A percentile compares a stretch with the other conserved stretches of the same genome.
Evolutionary conservation across 2,113 vertebrate genomes (phyloP).

Genomic region (Chaetodon auriga): DNA sequence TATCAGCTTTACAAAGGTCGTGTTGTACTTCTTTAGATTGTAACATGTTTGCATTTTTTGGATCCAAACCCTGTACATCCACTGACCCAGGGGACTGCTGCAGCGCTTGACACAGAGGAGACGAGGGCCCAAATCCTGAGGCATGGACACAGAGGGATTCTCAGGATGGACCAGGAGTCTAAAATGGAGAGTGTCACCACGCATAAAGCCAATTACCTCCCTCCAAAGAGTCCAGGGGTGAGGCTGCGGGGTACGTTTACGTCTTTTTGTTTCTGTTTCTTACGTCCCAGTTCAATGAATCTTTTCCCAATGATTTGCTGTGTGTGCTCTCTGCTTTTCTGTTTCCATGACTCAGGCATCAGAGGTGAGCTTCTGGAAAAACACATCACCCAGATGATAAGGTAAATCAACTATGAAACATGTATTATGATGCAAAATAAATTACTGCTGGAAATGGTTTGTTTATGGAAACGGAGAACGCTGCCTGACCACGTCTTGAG

Average conservation of each 20-base stretch:
- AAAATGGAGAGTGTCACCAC: constrained; percentile 73
- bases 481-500: constrained; percentile 15
- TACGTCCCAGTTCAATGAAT: background rate
- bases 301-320: background rate
- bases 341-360: constrained; percentile 65
- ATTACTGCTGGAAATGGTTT: constrained; percentile 27
- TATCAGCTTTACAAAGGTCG: background rate
- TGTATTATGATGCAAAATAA: constrained; percentile 30
- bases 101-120: constrained; percentile 37
- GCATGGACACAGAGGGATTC: constrained; percentile 71
- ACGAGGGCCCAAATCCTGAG: constrained; percentile 41
- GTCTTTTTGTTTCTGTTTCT: background rate
- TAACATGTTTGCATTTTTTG: background rate
- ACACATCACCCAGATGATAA: constrained; percentile 72
- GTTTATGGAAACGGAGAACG: constrained; percentile 39
- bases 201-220: constrained; percentile 46
- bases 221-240: constrained; percentile 59
- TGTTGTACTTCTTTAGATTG: background rate
- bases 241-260: constrained; percentile 70
- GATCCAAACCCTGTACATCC: background rate
- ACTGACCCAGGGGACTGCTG: constrained; percentile 63
- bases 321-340: constrained; percentile 33
- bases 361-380: constrained; percentile 79
- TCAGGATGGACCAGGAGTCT: constrained; percentile 58
- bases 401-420: constrained; percentile 68